phyloP scores from a whole-genome alignment of 2,888 invertebrate genomes.

The Coleophora deauratella region DNA sequence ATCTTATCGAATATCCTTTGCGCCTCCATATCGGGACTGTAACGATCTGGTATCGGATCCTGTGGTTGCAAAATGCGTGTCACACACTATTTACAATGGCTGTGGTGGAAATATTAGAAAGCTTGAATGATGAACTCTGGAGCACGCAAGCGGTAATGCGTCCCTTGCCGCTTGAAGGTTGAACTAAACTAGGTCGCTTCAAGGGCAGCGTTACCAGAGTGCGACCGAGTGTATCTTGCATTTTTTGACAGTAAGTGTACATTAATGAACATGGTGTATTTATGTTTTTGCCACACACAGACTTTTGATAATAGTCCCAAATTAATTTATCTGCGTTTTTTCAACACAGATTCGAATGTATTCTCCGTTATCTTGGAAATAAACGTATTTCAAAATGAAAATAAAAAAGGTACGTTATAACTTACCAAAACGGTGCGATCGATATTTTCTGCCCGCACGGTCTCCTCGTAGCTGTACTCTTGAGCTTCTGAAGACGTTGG shows the following conservation, averaged over 20 bases:
- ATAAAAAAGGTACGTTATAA: slow-evolving; percentile 15
- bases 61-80: slow-evolving; percentile 64
- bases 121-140: no score
- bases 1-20: slow-evolving; percentile 75
- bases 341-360: neutral
- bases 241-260: no score
- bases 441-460: slow-evolving; percentile 53
- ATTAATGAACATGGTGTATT: no score
- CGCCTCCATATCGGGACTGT: slow-evolving; percentile 73
- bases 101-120: slow-evolving; percentile 1
- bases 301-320: neutral
- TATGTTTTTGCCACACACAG: neutral
- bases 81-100: slow-evolving; percentile 29
- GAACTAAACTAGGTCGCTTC: no score
- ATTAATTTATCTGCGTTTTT: neutral
- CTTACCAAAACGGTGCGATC: slow-evolving; percentile 65
- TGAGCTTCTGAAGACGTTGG: slow-evolving; percentile 43
- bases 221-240: no score
- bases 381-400: neutral
- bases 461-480: slow-evolving; percentile 61
- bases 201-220: no score
- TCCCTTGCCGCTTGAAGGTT: no score
- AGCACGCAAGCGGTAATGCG: no score
- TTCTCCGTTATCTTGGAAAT: neutral
- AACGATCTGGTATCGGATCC: slow-evolving; percentile 70